Percentiles rank a stretch among this genome's conserved stretches.
Conservation (phyloP, 2,113 vertebrate genomes). For the Atrichornis clamosus region DNA sequence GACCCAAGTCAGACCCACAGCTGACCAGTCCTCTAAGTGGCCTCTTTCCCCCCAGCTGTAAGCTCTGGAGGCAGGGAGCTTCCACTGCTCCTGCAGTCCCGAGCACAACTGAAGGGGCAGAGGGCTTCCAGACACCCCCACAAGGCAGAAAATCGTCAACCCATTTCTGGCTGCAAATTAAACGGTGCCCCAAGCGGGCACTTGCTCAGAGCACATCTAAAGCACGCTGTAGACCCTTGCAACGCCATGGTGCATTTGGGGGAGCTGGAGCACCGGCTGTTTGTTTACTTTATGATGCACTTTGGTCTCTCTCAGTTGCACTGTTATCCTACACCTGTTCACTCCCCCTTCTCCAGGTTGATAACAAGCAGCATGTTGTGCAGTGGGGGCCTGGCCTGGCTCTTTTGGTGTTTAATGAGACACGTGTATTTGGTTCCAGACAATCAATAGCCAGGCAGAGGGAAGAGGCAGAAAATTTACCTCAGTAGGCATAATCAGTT, state of each 20-base stretch:
- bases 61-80: background rate
- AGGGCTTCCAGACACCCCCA: background rate
- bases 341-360: constrained; percentile 2
- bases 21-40: rapidly evolving
- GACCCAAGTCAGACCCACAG: background rate
- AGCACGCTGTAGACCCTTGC: background rate
- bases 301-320: constrained; percentile 59
- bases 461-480: constrained; percentile 9
- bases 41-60: background rate
- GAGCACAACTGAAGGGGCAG: rapidly evolving
- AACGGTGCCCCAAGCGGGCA: background rate
- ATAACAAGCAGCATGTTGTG: background rate
- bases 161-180: background rate
- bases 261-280: constrained; percentile 7
- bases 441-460: background rate
- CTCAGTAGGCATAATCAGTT: background rate
- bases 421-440: background rate
- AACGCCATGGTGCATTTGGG: background rate
- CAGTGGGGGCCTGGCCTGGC: background rate
- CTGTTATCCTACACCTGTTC: constrained; percentile 59
- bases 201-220: background rate
- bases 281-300: constrained; percentile 61
- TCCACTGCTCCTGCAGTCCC: background rate
- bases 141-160: background rate
- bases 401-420: constrained; percentile 3